These are phyloP conservation scores for Cheilinus undulatus DNA, from an alignment of 2,113 vertebrate genomes.

Conservation along the genomic window DNA sequence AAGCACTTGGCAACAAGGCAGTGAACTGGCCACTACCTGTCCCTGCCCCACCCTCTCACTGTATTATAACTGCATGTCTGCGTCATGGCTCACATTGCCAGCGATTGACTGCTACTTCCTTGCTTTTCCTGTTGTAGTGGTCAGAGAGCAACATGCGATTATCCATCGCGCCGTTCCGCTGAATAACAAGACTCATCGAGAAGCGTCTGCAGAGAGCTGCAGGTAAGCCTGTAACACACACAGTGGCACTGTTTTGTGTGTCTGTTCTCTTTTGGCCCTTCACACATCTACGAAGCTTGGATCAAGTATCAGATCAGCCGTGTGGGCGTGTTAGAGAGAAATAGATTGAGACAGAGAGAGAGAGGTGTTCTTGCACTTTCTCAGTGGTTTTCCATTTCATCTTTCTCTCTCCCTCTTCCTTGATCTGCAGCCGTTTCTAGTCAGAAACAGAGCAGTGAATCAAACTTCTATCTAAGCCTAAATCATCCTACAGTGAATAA, in stretches of 20 bases:
- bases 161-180: neutral
- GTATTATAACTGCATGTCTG: constrained; percentile 35
- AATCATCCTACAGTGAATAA: neutral
- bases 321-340: constrained; percentile 57
- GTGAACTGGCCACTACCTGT: constrained; percentile 75
- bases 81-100: constrained; percentile 60
- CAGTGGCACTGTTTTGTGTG: constrained; percentile 20
- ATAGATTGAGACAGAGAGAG: neutral
- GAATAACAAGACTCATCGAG: constrained; percentile 1
- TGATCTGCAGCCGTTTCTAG: constrained; percentile 18
- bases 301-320: constrained; percentile 53
- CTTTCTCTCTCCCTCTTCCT: constrained; percentile 13
- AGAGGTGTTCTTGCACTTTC: constrained; percentile 39
- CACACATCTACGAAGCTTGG: constrained; percentile 41
- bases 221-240: constrained; percentile 43
- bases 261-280: constrained; percentile 37
- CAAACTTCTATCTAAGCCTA: constrained; percentile 4
- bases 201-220: constrained; percentile 23
- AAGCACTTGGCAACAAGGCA: constrained; percentile 52
- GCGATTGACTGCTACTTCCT: constrained; percentile 62
- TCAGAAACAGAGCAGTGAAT: constrained; percentile 23
- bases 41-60: constrained; percentile 67
- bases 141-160: constrained; percentile 2
- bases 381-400: constrained; percentile 62
- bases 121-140: constrained; percentile 39